A percentile compares a stretch with the other conserved stretches of the same genome.
Conservation (phyloP, 2,888 invertebrate genomes). For the Noctua janthe region DNA sequence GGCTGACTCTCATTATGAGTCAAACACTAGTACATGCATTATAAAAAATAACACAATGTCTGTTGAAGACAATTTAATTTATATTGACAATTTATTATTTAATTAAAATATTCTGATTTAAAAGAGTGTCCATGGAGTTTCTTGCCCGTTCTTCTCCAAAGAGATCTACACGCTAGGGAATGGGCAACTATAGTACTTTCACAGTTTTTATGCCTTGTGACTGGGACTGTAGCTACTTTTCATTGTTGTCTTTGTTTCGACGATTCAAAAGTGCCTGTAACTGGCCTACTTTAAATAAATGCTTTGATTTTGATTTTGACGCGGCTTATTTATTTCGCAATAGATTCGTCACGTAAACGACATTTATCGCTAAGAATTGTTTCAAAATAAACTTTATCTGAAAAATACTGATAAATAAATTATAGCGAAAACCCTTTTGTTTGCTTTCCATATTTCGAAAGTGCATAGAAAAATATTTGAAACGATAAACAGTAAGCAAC, state of each 20-base stretch:
- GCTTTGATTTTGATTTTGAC: not conserved
- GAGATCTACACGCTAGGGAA: too few relatives aligned
- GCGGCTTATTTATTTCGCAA: not conserved
- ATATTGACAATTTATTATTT: too few relatives aligned
- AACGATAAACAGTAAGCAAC: not conserved
- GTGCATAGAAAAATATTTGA: not conserved
- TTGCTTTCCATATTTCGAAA: not conserved
- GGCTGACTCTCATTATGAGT: not conserved
- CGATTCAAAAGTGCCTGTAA: too few relatives aligned
- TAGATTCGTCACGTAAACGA: not conserved
- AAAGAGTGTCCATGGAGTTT: too few relatives aligned
- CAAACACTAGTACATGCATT: not conserved
- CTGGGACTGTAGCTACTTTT: too few relatives aligned
- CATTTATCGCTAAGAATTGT: not conserved
- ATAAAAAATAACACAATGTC: not conserved
- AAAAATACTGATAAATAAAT: not conserved
- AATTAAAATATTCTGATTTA: too few relatives aligned
- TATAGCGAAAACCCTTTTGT: not conserved
- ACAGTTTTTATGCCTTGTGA: too few relatives aligned
- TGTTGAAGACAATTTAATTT: not conserved
- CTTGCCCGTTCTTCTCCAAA: too few relatives aligned
- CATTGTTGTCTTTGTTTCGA: too few relatives aligned
- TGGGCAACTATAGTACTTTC: too few relatives aligned
- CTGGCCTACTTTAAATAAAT: too few relatives aligned
- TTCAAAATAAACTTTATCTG: not conserved